phyloP scores from a whole-genome alignment of 2,797 vertebrate genomes.

The Enteromius trimaculatus region DNA sequence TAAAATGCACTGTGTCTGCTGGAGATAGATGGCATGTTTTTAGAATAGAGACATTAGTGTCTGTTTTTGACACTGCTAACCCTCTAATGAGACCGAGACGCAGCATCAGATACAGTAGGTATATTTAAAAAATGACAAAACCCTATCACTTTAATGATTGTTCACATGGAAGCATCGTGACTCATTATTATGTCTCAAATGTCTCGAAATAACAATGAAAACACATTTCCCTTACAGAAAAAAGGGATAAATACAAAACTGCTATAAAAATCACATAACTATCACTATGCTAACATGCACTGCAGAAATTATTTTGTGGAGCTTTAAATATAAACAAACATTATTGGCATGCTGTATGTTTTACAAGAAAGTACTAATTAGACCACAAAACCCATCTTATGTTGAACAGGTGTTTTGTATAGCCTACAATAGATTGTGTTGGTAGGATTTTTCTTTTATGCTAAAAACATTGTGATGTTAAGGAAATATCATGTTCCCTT shows the following conservation, averaged over 20 bases:
- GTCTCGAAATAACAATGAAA: background rate
- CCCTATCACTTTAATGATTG: constrained; percentile 71
- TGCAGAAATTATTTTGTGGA: background rate
- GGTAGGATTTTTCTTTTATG: no score
- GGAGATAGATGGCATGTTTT: constrained; percentile 63
- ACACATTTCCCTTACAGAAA: background rate
- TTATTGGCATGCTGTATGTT: background rate
- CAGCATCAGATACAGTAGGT: constrained; percentile 42
- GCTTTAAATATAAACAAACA: background rate
- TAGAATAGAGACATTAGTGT: constrained; percentile 35
- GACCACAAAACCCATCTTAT: no score
- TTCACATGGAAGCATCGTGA: background rate
- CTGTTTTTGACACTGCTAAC: constrained; percentile 18
- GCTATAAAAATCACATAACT: background rate
- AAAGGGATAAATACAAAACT: background rate
- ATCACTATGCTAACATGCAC: background rate
- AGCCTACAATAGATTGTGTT: no score
- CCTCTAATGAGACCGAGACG: constrained; percentile 57
- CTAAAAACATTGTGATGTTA: no score
- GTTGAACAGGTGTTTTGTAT: no score
- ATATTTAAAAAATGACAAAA: constrained; percentile 56
- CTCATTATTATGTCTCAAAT: background rate
- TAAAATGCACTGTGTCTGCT: constrained; percentile 66
- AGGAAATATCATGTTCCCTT: no score
- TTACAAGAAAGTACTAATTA: background rate